Conservation (phyloP, 2,888 invertebrate species). For the Dorcus hopei region DNA sequence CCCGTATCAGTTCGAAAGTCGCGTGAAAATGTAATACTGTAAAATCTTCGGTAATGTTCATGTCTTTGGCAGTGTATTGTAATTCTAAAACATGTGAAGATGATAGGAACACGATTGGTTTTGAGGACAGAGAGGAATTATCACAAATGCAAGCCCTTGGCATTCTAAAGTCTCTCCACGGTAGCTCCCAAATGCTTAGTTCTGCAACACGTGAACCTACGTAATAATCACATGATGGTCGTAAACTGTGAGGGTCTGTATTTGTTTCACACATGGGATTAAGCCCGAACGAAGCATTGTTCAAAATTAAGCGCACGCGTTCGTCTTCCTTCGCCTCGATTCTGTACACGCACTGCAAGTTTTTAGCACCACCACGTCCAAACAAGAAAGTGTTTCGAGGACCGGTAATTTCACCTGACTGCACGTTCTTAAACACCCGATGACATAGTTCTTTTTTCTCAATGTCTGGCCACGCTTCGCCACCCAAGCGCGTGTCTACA, state of each 20-base stretch:
- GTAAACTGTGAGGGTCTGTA: conserved; percentile 68
- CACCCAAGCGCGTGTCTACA: conserved; percentile 75
- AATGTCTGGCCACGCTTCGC: conserved; percentile 57
- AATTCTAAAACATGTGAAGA: conserved; percentile 70
- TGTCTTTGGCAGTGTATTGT: conserved; percentile 68
- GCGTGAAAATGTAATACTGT: conserved; percentile 78
- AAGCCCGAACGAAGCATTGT: conserved; percentile 72
- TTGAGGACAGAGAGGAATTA: conserved; percentile 60
- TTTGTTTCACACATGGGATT: conserved; percentile 65
- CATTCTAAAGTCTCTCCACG: conserved; percentile 68
- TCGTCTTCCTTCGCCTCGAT: conserved; percentile 64
- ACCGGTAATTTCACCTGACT: conserved; percentile 61
- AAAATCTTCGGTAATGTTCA: conserved; percentile 78
- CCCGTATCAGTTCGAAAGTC: conserved; percentile 62
- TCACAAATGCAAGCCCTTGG: conserved; percentile 79
- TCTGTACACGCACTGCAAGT: conserved; percentile 74
- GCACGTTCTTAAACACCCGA: conserved; percentile 62
- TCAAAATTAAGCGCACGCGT: conserved; percentile 63
- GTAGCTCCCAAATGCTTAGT: conserved; percentile 64
- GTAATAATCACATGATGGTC: conserved; percentile 56
- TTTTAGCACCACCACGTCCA: conserved; percentile 77
- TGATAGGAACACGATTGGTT: conserved; percentile 63
- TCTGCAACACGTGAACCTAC: conserved; percentile 51
- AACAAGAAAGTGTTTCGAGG: conserved; percentile 77
- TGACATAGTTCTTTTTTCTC: conserved; percentile 52